A percentile compares a stretch with the other conserved stretches of the same genome.
phyloP scores from a whole-genome alignment of 2,797 vertebrate genomes.

The Pangasius djambal region DNA sequence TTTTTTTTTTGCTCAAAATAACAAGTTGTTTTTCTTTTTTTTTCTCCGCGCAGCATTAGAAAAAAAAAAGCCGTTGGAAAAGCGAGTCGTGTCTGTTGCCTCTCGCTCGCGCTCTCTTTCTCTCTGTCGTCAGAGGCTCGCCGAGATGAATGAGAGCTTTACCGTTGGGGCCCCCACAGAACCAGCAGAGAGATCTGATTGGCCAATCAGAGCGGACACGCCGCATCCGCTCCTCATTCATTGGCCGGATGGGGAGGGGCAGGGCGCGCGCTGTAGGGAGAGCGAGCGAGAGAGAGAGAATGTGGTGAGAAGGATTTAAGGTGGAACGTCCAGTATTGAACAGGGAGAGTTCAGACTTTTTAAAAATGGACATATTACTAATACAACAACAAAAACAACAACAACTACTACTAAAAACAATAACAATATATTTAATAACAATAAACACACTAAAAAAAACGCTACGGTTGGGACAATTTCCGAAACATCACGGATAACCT shows the following conservation, averaged over 20 bases:
- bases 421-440: not conserved
- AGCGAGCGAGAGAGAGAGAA: not conserved
- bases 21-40: slow-evolving; percentile 48
- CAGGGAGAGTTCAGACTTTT: no score
- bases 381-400: not conserved
- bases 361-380: not conserved
- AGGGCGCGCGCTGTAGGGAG: slow-evolving; percentile 53
- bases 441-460: not conserved
- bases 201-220: slow-evolving; percentile 77
- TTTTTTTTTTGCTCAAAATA: slow-evolving; percentile 51
- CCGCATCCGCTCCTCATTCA: slow-evolving; percentile 80
- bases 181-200: slow-evolving; percentile 73
- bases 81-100: not conserved
- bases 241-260: slow-evolving; percentile 77
- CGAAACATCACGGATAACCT: not conserved
- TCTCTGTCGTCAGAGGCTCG: slow-evolving; percentile 37
- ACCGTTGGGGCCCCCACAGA: slow-evolving; percentile 69
- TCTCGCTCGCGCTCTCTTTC: slow-evolving; percentile 29
- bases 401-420: not conserved
- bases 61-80: slow-evolving; percentile 59
- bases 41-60: slow-evolving; percentile 42
- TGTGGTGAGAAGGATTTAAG: slow-evolving; percentile 12
- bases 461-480: not conserved
- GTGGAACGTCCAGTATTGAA: not conserved
- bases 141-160: slow-evolving; percentile 81